phyloP scores from a whole-genome alignment of 2,113 vertebrate genomes.

The Neomonachus schauinslandi region DNA sequence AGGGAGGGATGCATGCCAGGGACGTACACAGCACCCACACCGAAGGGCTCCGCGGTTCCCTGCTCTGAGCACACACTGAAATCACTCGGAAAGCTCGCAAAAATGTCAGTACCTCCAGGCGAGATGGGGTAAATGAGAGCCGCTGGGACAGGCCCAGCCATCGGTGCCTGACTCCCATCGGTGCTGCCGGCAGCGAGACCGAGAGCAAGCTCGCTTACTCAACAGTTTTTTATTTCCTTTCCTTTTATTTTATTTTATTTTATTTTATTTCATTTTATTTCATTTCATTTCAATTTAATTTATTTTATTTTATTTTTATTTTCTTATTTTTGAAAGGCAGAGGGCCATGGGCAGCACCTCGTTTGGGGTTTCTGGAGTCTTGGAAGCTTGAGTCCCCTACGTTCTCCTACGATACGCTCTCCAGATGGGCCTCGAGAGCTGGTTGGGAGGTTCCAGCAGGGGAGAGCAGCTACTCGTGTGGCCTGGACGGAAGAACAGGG shows the following conservation, averaged over 20 bases:
- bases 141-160: rapidly evolving
- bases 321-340: no score
- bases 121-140: not conserved
- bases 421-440: not conserved
- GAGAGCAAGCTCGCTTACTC: not conserved
- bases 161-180: rapidly evolving
- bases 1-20: not conserved
- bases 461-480: rapidly evolving
- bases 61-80: not conserved
- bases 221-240: not conserved
- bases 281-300: not conserved
- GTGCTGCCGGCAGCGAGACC: no score
- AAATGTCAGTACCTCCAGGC: rapidly evolving
- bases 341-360: not conserved
- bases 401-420: rapidly evolving
- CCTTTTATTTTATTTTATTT: not conserved
- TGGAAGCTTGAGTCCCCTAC: not conserved
- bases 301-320: not conserved
- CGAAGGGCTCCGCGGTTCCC: rapidly evolving
- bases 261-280: not conserved
- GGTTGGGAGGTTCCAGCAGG: not conserved
- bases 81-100: no score
- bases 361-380: not conserved
- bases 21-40: not conserved
- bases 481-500: rapidly evolving